Percentiles rank a stretch among this genome's conserved stretches.
These are phyloP conservation scores for Agelaius tricolor DNA, from an alignment of 2,113 vertebrate genomes.

Conservation along the genomic window DNA sequence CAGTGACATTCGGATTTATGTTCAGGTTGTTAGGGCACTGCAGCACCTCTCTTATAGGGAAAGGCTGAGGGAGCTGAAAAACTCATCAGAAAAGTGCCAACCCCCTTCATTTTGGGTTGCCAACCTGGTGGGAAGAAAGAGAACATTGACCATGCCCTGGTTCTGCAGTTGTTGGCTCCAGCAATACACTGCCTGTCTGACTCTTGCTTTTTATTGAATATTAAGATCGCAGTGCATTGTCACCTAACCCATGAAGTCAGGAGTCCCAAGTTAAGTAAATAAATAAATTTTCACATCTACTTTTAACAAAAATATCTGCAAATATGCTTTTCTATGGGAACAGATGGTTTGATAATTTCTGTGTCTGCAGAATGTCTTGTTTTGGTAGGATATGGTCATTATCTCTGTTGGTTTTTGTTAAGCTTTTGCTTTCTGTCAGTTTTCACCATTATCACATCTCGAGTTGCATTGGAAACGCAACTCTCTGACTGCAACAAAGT, in stretches of 20 bases:
- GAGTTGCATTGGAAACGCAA: neutral
- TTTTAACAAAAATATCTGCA: neutral
- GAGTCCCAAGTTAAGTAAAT: neutral
- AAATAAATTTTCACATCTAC: neutral
- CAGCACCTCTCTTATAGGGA: neutral
- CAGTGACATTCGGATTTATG: neutral
- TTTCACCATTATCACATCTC: neutral
- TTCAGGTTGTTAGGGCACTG: neutral
- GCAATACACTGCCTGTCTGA: neutral
- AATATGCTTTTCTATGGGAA: neutral
- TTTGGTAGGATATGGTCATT: neutral
- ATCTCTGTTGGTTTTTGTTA: neutral
- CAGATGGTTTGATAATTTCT: neutral
- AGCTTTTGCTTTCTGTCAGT: constrained; percentile 10
- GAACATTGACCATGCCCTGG: neutral
- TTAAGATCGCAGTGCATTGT: neutral
- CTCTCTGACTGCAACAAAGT: neutral
- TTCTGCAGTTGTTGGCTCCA: neutral
- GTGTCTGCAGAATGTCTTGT: neutral
- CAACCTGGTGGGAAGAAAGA: neutral
- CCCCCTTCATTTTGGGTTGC: neutral
- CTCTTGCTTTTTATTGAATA: neutral
- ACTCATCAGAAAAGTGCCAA: neutral
- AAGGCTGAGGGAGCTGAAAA: neutral
- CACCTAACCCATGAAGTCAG: neutral